Evolutionary conservation across 2,797 vertebrate genomes (phyloP).

Genomic region (Acanthurus tractus): DNA sequence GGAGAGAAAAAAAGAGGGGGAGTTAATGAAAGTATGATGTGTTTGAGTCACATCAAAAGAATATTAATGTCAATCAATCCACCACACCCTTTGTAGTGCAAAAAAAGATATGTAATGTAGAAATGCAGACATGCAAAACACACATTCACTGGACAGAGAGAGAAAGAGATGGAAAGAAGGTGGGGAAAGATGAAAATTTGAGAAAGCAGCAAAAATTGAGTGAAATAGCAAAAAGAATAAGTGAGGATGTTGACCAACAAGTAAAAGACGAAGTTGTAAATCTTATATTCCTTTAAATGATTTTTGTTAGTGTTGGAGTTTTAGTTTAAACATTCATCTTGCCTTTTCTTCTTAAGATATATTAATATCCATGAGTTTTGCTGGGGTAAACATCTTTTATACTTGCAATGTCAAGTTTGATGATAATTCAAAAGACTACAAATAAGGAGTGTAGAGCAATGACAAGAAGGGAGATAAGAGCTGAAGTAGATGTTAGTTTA

Average conservation of each 20-base stretch:
- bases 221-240: not conserved
- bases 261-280: not conserved
- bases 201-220: not conserved
- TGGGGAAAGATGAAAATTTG: not conserved
- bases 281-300: not conserved
- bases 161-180: not conserved
- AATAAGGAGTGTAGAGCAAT: not conserved
- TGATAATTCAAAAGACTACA: not conserved
- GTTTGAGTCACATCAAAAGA: conserved; percentile 44
- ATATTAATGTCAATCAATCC: conserved; percentile 39
- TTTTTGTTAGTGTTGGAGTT: not conserved
- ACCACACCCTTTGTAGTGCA: conserved; percentile 31
- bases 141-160: not conserved
- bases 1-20: conserved; percentile 8
- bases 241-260: not conserved
- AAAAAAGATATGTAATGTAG: conserved; percentile 8
- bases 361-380: not conserved
- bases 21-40: conserved; percentile 59
- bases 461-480: not conserved
- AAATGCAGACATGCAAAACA: not conserved
- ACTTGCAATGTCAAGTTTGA: not conserved
- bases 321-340: not conserved
- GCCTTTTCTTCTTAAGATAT: not conserved
- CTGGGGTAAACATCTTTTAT: not conserved
- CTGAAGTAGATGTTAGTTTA: conserved; percentile 17